A percentile compares a stretch with the other conserved stretches of the same genome.
These are phyloP conservation scores for Strigamia transsilvanica DNA, from an alignment of 2,888 invertebrate species.

Conservation along the genomic window DNA sequence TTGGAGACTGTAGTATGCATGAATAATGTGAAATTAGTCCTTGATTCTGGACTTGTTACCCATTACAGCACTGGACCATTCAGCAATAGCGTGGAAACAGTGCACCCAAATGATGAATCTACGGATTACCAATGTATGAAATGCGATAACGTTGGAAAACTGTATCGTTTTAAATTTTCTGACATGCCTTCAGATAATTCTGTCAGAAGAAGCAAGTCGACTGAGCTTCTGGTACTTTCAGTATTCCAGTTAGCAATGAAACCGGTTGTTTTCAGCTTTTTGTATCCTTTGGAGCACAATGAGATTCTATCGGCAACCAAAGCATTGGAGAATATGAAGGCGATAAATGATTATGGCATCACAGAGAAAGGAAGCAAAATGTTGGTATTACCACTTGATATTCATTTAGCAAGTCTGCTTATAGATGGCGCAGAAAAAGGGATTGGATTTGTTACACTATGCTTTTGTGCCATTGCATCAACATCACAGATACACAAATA, in stretches of 20 bases:
- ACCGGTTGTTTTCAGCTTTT: neutral
- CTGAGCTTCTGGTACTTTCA: neutral
- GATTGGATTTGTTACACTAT: neutral
- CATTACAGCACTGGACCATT: neutral
- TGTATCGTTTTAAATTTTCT: neutral
- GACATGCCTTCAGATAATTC: neutral
- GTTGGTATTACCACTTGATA: neutral
- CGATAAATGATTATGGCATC: neutral
- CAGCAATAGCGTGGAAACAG: neutral
- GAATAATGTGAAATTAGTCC: neutral
- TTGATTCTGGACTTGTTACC: neutral
- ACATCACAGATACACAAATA: neutral
- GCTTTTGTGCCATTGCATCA: constrained; percentile 43
- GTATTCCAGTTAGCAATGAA: neutral
- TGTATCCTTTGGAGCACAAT: neutral
- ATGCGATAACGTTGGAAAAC: neutral
- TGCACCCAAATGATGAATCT: neutral
- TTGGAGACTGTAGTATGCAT: neutral
- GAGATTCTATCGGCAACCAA: neutral
- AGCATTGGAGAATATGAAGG: neutral
- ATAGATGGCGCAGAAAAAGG: neutral
- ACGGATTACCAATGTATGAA: neutral
- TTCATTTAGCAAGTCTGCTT: neutral
- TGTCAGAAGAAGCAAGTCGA: neutral
- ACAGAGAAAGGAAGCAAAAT: neutral